These are phyloP conservation scores for Cryptocephalus primarius DNA, from an alignment of 2,888 invertebrate species.

Conservation along the genomic window DNA sequence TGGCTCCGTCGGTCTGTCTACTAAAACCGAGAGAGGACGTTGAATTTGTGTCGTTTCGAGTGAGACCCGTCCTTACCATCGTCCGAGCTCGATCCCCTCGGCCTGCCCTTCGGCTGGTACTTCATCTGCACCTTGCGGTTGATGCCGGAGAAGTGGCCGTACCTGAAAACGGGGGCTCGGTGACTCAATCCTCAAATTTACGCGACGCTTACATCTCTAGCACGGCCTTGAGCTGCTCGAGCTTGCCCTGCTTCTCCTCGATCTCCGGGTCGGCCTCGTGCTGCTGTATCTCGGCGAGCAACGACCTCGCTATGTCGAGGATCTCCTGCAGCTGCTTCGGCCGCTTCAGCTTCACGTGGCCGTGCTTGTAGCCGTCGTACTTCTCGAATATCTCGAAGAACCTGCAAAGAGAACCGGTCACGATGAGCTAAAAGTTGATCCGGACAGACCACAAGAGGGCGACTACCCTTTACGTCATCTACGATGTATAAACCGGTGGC, in stretches of 20 bases:
- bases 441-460: no score
- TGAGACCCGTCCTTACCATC: constrained; percentile 58
- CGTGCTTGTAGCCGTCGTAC: constrained; percentile 90
- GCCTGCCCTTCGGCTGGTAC: constrained; percentile 91
- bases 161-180: no score
- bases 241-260: constrained; percentile 92
- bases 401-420: no score
- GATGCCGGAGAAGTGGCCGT: constrained; percentile 98
- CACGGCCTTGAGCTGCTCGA: constrained; percentile 95
- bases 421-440: neutral
- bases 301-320: constrained; percentile 85
- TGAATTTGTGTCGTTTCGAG: no score
- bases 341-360: constrained; percentile 93
- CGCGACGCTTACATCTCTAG: constrained; percentile 99
- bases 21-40: constrained; percentile 26
- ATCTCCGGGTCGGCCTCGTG: constrained; percentile 83
- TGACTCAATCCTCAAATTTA: no score
- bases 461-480: no score
- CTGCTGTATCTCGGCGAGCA: constrained; percentile 82
- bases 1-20: constrained; percentile 81
- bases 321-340: constrained; percentile 97
- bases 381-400: constrained; percentile 98
- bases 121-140: constrained; percentile 99
- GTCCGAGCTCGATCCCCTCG: constrained; percentile 85
- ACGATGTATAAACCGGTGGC: no score